A percentile compares a stretch with the other conserved stretches of the same genome.
These are phyloP conservation scores for Petroica traversi DNA, from an alignment of 2,113 vertebrate genomes.

Conservation along the genomic window DNA sequence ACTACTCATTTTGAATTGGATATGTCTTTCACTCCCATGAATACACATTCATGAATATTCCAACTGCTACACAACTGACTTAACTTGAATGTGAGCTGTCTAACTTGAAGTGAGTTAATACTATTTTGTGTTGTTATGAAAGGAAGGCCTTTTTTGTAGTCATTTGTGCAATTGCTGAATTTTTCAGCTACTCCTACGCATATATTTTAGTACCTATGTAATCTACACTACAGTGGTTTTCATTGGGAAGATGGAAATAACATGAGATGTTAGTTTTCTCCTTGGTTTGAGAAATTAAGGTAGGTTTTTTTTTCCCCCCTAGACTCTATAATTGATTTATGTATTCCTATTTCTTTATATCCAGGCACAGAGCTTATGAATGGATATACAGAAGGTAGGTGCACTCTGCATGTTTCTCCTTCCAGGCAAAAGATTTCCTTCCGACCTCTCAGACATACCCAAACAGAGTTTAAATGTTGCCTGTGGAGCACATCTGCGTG, in stretches of 20 bases:
- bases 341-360: constrained; percentile 34
- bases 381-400: constrained; percentile 37
- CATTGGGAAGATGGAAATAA: constrained; percentile 21
- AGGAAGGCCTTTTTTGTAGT: neutral
- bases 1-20: neutral
- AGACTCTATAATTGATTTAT: constrained; percentile 24
- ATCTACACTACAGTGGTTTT: neutral
- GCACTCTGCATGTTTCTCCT: constrained; percentile 43
- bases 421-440: constrained; percentile 60
- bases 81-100: neutral
- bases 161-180: neutral
- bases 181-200: neutral
- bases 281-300: neutral
- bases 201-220: neutral
- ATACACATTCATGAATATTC: neutral
- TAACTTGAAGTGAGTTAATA: neutral
- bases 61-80: neutral
- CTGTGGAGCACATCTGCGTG: constrained; percentile 39
- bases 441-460: constrained; percentile 51
- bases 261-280: neutral
- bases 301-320: neutral
- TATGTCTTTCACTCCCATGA: neutral
- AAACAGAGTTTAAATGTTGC: constrained; percentile 45
- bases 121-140: neutral
- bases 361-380: constrained; percentile 39